Evolutionary conservation across 1,140 invertebrate genomes (phyloP).

Genomic region (Lineus longissimus): DNA sequence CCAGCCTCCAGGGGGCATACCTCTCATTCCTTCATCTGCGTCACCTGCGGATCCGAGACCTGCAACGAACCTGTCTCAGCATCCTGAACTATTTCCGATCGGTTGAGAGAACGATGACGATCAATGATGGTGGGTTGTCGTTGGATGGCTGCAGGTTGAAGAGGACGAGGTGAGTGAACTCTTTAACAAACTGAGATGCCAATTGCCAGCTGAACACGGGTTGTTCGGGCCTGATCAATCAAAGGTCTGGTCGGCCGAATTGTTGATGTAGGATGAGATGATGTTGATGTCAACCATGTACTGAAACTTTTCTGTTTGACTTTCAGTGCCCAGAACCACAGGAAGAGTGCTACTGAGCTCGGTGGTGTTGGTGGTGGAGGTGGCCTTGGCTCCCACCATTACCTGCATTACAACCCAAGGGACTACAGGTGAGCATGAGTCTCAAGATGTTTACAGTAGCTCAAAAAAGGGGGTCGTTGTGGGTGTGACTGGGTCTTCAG

Average conservation of each 20-base stretch:
- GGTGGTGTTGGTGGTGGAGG: constrained; percentile 43
- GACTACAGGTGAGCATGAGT: constrained; percentile 46
- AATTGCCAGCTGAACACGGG: neutral
- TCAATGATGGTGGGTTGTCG: constrained; percentile 51
- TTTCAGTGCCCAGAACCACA: constrained; percentile 44
- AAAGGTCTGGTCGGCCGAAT: too few relatives aligned
- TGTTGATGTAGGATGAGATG: neutral
- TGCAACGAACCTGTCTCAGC: constrained; percentile 49
- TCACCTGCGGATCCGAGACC: constrained; percentile 48
- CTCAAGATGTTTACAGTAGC: neutral
- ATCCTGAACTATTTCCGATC: constrained; percentile 54
- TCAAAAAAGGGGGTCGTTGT: neutral
- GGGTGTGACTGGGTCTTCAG: too few relatives aligned
- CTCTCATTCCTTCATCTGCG: constrained; percentile 49
- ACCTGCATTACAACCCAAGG: constrained; percentile 50
- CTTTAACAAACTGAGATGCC: neutral
- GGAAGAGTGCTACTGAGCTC: constrained; percentile 33
- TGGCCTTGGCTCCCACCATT: constrained; percentile 47
- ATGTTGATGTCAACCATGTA: too few relatives aligned
- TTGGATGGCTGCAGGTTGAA: constrained; percentile 33
- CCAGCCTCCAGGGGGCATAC: constrained; percentile 45
- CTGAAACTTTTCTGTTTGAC: too few relatives aligned
- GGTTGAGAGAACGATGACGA: constrained; percentile 52
- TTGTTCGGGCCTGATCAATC: neutral
- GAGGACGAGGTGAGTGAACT: constrained; percentile 24